Evolutionary conservation across 2,797 vertebrate species (phyloP), one percentile per base, ranked within the genome.

Genomic region (Bucorvus abyssinicus): DNA sequence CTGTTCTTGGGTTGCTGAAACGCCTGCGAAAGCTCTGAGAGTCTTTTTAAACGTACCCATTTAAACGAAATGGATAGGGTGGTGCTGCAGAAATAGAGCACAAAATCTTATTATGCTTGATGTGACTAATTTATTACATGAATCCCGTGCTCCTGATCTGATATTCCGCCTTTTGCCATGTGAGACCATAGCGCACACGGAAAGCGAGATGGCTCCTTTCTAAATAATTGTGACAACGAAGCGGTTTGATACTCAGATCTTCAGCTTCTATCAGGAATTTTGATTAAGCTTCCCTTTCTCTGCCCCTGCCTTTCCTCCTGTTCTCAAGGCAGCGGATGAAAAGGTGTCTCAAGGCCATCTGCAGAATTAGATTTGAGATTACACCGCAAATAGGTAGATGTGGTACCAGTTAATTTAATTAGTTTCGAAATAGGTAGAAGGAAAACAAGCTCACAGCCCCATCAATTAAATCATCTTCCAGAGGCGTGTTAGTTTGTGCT

Each of bases 341-440:
- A 93, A 83, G 67, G 84, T 55, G 45, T 94, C 88, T 94, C 68
- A 65, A 90, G 74, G 88, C 70, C 70, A 77, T 85, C 24, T 85
- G 75, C 78, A 70, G 42, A 92, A 93, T 89, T 92, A 90, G 76
- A 94, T 92, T 82, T 87, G 78, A 85, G 88, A 90, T 95, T 95
- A 75, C 38, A 49, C 14, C 60, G 42, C 65, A 92, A 93, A 42
- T 84, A 95, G 74, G 71, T 92, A 91, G 82, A 71, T 0, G 5
- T 1, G 10, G 29, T 55, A 63, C 21, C 42, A 85, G 64, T 71
- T 90, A 90, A 96, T 95, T 94, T 89, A 87, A 96, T 96, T 90
- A 67, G 14, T 68, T 95, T 89, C 80, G 49, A 94, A 93, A 89
- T 27, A 94, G 52, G 88, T 91, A 80, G 89, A 74, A 93, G 14